Conservation (phyloP, 2,113 vertebrate genomes). For the Sterna hirundo region DNA sequence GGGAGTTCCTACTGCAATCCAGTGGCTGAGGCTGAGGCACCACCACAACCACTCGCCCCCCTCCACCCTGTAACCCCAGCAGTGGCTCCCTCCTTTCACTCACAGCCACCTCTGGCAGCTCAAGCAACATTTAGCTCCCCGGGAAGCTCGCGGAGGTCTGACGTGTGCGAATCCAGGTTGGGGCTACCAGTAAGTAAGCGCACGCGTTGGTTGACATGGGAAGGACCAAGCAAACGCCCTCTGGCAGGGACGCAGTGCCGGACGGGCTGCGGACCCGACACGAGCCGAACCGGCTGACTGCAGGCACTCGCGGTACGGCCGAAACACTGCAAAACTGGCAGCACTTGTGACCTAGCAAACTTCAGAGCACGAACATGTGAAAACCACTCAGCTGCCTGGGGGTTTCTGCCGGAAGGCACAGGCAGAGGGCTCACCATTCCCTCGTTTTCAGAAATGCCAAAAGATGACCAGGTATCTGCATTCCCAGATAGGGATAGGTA, state of each 20-base stretch:
- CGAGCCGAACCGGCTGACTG: fast-evolving
- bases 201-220: fast-evolving
- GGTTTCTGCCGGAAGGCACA: neutral
- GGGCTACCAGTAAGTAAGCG: neutral
- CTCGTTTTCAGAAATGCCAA: neutral
- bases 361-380: neutral
- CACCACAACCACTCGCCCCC: neutral
- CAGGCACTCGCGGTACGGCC: fast-evolving
- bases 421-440: neutral
- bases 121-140: neutral
- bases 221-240: neutral
- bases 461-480: neutral
- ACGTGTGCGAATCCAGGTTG: neutral
- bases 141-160: neutral
- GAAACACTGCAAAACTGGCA: neutral
- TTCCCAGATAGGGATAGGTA: neutral
- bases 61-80: neutral
- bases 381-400: neutral
- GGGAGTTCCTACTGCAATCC: neutral
- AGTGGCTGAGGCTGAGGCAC: neutral
- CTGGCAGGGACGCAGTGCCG: neutral
- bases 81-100: neutral
- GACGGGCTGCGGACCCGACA: fast-evolving
- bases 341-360: neutral
- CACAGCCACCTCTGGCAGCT: neutral